Evolutionary conservation across 2,888 invertebrate species (phyloP).

Genomic region (Ephialtes manifestator): DNA sequence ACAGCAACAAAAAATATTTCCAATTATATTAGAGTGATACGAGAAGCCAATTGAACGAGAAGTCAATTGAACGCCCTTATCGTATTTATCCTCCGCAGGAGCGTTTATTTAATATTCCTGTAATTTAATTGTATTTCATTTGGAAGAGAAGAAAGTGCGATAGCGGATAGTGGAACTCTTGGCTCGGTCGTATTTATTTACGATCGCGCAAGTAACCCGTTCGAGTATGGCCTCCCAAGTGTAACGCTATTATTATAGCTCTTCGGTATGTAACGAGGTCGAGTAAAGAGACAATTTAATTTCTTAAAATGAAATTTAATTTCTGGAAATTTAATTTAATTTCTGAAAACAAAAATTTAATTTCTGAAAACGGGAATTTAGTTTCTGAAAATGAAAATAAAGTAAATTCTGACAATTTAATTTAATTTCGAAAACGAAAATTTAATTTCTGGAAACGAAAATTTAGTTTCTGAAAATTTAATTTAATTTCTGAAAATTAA

Average conservation of each 20-base stretch:
- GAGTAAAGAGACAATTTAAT: constrained; percentile 16
- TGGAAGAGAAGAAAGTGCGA: constrained; percentile 27
- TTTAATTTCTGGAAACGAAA: too few relatives aligned
- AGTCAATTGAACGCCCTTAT: neutral
- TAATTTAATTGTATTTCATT: constrained; percentile 6
- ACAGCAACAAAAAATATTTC: neutral
- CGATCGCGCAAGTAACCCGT: constrained; percentile 49
- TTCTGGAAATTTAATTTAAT: too few relatives aligned
- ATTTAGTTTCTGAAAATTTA: too few relatives aligned
- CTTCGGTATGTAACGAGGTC: constrained; percentile 22
- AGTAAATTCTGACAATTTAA: too few relatives aligned
- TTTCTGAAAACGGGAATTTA: too few relatives aligned
- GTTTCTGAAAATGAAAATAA: too few relatives aligned
- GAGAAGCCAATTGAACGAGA: too few relatives aligned
- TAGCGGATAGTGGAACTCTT: constrained; percentile 18
- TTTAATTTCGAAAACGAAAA: too few relatives aligned
- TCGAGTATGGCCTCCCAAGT: constrained; percentile 49
- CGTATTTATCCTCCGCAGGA: neutral
- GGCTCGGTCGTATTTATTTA: constrained; percentile 62
- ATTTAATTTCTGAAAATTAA: too few relatives aligned
- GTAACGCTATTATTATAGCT: constrained; percentile 59
- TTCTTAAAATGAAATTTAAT: too few relatives aligned
- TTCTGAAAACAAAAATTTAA: too few relatives aligned
- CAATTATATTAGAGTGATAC: neutral
- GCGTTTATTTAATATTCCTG: neutral